These are phyloP conservation scores for Smittia sp. DNA, from an alignment of 2,888 invertebrate genomes.

Conservation along the genomic window DNA sequence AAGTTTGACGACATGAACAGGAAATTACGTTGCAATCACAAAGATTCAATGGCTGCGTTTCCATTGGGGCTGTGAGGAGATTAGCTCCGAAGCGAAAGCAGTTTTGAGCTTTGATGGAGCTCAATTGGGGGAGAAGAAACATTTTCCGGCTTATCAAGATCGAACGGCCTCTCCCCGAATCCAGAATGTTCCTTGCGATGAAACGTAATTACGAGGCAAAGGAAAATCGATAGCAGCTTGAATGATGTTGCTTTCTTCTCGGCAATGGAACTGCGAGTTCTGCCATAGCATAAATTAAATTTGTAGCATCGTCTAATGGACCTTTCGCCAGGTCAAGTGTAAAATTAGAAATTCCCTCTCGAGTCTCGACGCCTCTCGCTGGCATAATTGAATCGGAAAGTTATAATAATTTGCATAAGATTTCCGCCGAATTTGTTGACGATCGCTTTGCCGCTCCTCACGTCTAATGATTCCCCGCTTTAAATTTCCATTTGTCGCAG, in stretches of 20 bases:
- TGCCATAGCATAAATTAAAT: neutral
- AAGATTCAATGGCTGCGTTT: neutral
- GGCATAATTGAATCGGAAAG: conserved; percentile 23
- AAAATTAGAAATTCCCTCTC: conserved; percentile 18
- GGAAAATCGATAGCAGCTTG: neutral
- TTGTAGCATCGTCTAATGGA: neutral
- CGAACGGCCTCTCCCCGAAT: neutral
- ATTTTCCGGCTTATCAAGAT: neutral
- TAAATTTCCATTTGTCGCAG: neutral
- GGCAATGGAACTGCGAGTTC: neutral
- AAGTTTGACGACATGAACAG: neutral
- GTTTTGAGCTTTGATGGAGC: neutral
- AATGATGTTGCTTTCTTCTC: neutral
- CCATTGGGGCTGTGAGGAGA: too few relatives aligned
- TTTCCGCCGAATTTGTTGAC: neutral
- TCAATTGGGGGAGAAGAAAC: too few relatives aligned
- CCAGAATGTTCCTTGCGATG: neutral
- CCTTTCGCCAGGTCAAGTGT: conserved; percentile 6
- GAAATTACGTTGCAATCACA: conserved; percentile 12
- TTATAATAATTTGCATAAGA: conserved; percentile 27
- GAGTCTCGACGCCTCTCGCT: neutral
- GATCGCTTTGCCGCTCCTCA: neutral
- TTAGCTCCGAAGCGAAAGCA: neutral
- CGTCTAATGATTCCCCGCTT: conserved; percentile 12
- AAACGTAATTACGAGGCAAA: neutral